These are phyloP conservation scores for Sebastes fasciatus DNA, from an alignment of 2,113 vertebrate species.

Conservation along the genomic window DNA sequence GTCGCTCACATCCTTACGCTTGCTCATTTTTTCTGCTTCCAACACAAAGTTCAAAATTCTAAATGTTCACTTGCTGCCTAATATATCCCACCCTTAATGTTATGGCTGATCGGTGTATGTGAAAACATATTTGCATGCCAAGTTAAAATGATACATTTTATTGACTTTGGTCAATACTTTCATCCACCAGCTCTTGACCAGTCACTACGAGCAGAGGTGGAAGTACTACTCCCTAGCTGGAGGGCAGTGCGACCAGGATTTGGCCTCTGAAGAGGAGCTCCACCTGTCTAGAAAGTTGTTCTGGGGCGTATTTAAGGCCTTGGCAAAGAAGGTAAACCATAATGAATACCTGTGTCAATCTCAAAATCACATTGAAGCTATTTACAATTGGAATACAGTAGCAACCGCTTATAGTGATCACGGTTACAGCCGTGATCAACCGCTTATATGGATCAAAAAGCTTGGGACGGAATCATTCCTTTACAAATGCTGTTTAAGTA, in stretches of 20 bases:
- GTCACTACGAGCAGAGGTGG: slow-evolving; percentile 94
- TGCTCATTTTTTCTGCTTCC: too few species aligned
- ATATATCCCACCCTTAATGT: too few species aligned
- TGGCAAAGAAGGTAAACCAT: slow-evolving; percentile 90
- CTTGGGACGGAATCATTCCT: too few species aligned
- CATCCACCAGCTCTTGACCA: slow-evolving; percentile 88
- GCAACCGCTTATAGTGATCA: too few species aligned
- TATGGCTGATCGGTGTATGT: not conserved
- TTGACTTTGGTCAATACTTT: not conserved
- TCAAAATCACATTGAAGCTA: not conserved
- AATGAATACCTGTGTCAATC: not conserved
- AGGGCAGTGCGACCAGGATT: slow-evolving; percentile 85
- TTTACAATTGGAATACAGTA: not conserved
- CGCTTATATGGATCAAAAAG: too few species aligned
- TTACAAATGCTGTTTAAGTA: too few species aligned
- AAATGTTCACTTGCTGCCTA: too few species aligned
- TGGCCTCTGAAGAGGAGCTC: slow-evolving; percentile 92
- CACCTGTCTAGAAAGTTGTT: slow-evolving; percentile 93
- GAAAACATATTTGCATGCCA: not conserved
- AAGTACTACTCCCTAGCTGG: slow-evolving; percentile 91
- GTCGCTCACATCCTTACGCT: too few species aligned
- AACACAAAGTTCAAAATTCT: too few species aligned
- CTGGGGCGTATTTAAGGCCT: slow-evolving; percentile 93
- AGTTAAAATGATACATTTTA: not conserved
- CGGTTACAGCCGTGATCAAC: too few species aligned